Base-by-base conservation (phyloP, 2,113 vertebrate genomes). In the Otolemur garnettii region DNA sequence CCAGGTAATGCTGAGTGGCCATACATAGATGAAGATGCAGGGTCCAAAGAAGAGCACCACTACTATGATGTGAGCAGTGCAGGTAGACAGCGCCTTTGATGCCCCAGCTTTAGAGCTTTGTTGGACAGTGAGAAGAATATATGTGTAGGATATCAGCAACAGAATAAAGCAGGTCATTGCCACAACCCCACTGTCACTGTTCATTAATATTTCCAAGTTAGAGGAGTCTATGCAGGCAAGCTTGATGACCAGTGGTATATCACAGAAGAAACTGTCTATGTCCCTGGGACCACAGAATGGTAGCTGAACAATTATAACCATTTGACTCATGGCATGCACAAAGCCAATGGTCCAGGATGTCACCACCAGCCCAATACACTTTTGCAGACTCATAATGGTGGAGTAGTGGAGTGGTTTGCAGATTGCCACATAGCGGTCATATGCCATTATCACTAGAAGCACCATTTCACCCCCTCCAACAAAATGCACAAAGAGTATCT, bases 371-470 rank as follows among this genome's bases (percentile, higher is more conserved):
- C 59, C 38, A 75, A 19, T 42, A 68, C 96, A 96, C 30, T 35
- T 88, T 60, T 59, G 55, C 12, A 81, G 66, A 33, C 45, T 97
- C 96, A 98, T 98, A 68, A 97, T 90, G 0, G 86, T 91, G 6
- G 78, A 72, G 68, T 98, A 98, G 35, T 83, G 93, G 13, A 98
- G 81, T 28, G 98, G 97, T 19, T 98, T 95, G 26, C 97, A 98
- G 60, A 98, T 98, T 71, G 98, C 98, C 26, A 97, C 94, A 21
- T 97, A 98, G 1, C 92, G 80, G 19, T 98, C 98, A 92, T 97
- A 98, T 38, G 97, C 97, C 97, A 98, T 98, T 14, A 57, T 62
- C 5, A 96, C 91, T 24, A 97, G 92, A 0, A 97, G 62, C 18
- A 96, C 83, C 91, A 97, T 97, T 87, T 97, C 97, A 66, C 66